Base-by-base conservation (phyloP, 2,113 vertebrate genomes). In the Zosterops hypoxanthus region DNA sequence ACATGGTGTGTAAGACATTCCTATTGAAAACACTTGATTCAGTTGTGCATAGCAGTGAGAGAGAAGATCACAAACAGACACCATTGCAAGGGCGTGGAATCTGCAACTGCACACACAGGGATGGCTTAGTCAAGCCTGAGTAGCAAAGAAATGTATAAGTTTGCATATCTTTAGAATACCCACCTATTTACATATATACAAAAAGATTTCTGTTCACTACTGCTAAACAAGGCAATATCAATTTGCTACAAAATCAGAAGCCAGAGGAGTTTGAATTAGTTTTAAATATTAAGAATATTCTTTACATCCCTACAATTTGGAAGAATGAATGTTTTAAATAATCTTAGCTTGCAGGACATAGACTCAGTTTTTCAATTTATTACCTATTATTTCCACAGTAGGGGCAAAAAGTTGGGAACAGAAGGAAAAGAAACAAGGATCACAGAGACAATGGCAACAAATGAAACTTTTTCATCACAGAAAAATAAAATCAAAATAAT, bases 11-110 rank as follows among this genome's bases (percentile, higher is more conserved):
- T 20, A 31, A 69, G 39, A 31, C 7, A 39, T 34, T 76, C 26
- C 7, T 52, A 5, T 6, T 17, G 14, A 44, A 68, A 86, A 16
- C 20, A 21, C 8, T 76, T 0, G 0, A 12, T 52, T 72, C 16
- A 34, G 4, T 26, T 65, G 3, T 14, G 18, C 18, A 10, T 5
- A 47, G 21, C 11, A 12, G 21, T 42, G 36, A 61, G 29, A 83
- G 14, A 90, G 9, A 72, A 77, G 16, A 21, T 14, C 5, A 5
- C 17, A 25, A 79, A 47, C 5, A 79, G n/a, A 25, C 19, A 69
- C 14, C 8, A 19, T 22, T 44, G 8, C 28, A 69, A 50, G 20
- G n/a, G 13, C 33, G 19, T 47, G 9, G 12, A 70, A 52, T 46
- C 10, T 57, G 24, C 19, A 20, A 20, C 59, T 81, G 41, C 22